Evolutionary conservation across 2,113 vertebrate genomes (phyloP).

Genomic region (Polypterus bichir): DNA sequence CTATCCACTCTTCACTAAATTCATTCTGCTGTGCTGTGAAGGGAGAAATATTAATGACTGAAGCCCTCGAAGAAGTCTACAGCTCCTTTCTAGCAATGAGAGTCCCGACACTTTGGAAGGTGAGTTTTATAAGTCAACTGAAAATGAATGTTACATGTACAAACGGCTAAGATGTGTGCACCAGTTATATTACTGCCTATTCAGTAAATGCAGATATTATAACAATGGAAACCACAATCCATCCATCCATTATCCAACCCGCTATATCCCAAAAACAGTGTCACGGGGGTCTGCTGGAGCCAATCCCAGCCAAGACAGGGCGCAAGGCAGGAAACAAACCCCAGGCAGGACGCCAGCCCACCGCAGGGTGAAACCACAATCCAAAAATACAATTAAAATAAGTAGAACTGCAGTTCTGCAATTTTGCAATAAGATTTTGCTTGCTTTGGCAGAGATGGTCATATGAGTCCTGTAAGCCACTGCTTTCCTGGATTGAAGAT

Average conservation of each 20-base stretch:
- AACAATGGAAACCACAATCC: background rate
- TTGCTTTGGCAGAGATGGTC: conserved; percentile 26
- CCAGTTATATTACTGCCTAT: too few relatives aligned
- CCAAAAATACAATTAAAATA: too few relatives aligned
- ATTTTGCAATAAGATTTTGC: background rate
- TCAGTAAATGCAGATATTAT: background rate
- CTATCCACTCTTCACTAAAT: conserved; percentile 34
- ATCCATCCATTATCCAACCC: too few relatives aligned
- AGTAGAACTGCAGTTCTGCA: background rate
- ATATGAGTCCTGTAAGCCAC: conserved; percentile 31
- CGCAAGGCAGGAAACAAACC: too few relatives aligned
- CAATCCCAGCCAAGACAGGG: too few relatives aligned
- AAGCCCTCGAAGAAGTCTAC: conserved; percentile 31
- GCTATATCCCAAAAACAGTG: too few relatives aligned
- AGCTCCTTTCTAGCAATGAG: conserved; percentile 18
- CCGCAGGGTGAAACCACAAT: background rate
- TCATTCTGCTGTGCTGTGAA: conserved; percentile 30
- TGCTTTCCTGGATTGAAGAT: conserved; percentile 38
- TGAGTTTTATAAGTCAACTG: conserved; percentile 3
- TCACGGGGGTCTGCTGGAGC: too few relatives aligned
- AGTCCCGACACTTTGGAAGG: conserved; percentile 39
- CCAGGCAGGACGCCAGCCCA: too few relatives aligned
- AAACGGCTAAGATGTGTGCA: too few relatives aligned
- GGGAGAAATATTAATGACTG: conserved; percentile 31
- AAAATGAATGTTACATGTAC: background rate